phyloP scores from a whole-genome alignment of 2,113 vertebrate genomes.

The Lanius collurio region DNA sequence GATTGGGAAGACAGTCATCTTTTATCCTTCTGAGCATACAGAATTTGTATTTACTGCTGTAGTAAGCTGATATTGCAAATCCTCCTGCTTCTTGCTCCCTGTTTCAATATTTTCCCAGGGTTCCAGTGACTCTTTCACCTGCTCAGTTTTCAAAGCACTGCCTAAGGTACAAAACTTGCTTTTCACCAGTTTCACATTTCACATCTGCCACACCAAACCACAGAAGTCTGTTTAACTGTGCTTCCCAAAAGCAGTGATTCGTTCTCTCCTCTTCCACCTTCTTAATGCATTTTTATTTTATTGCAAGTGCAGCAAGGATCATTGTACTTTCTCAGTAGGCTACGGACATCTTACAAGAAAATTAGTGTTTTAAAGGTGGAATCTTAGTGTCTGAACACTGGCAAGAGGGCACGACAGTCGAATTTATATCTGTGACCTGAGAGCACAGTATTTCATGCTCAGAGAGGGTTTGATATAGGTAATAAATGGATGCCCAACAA shows the following conservation, averaged over 20 bases:
- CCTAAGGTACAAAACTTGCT: neutral
- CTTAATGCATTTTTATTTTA: neutral
- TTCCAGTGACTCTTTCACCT: neutral
- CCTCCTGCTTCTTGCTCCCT: neutral
- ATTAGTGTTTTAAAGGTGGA: neutral
- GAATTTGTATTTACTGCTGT: neutral
- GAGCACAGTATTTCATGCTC: neutral
- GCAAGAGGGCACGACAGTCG: neutral
- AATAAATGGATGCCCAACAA: neutral
- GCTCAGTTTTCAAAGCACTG: neutral
- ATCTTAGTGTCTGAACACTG: neutral
- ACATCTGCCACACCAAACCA: neutral
- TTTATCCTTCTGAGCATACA: neutral
- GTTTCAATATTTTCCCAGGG: neutral
- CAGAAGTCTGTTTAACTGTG: neutral
- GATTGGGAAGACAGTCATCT: neutral
- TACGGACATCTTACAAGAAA: neutral
- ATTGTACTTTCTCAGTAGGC: neutral
- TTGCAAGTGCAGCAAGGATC: neutral
- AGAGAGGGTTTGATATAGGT: neutral
- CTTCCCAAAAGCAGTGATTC: conserved; percentile 1
- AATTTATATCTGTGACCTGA: neutral
- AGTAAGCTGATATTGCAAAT: neutral
- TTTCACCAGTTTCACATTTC: neutral
- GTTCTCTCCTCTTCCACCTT: neutral